phyloP scores from a whole-genome alignment of 2,113 vertebrate species.

The Gambusia affinis region DNA sequence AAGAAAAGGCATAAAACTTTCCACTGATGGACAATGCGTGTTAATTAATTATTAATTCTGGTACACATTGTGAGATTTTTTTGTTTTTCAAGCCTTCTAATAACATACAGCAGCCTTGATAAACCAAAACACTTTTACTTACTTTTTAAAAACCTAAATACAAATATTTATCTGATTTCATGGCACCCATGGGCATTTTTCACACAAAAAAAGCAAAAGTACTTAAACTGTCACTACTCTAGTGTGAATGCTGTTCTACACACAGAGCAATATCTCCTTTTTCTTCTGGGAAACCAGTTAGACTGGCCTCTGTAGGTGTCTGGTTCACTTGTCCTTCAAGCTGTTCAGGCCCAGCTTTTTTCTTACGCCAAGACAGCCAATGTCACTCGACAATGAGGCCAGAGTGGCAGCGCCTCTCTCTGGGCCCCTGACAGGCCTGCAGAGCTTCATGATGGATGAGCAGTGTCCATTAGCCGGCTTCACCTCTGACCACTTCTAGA shows the following conservation, averaged over 20 bases:
- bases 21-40: no score
- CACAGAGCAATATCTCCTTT: conserved; percentile 22
- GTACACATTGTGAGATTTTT: neutral
- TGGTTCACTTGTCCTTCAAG: conserved; percentile 72
- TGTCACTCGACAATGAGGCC: conserved; percentile 68
- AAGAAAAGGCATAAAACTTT: no score
- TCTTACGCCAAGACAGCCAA: conserved; percentile 59
- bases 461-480: conserved; percentile 83
- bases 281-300: conserved; percentile 51
- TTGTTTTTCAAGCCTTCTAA: neutral
- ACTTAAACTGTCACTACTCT: conserved; percentile 7
- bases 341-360: conserved; percentile 56
- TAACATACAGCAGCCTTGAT: neutral
- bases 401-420: conserved; percentile 77
- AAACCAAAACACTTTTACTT: neutral
- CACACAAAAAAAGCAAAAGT: conserved; percentile 1
- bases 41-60: no score
- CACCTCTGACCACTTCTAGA: conserved; percentile 82
- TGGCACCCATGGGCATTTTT: neutral
- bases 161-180: neutral
- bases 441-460: conserved; percentile 83
- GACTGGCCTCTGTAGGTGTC: conserved; percentile 60
- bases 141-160: neutral
- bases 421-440: conserved; percentile 77
- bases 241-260: conserved; percentile 2